Base-by-base conservation (phyloP, 1,140 invertebrate species). In the Monochamus saltuarius region DNA sequence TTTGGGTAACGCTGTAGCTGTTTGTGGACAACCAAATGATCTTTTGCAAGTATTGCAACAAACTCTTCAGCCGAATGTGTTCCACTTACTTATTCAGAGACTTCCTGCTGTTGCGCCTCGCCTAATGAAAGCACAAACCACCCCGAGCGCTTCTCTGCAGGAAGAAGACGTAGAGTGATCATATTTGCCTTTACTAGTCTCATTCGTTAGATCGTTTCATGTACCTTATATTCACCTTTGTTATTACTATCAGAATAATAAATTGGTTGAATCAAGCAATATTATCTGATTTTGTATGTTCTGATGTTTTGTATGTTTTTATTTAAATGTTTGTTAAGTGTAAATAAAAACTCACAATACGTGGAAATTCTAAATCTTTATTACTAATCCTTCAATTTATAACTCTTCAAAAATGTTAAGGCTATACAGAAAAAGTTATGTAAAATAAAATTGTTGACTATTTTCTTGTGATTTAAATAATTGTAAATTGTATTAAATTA, bases 11-110 rank as follows among this genome's bases (percentile, higher is more conserved):
- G 96, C 96, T 16, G 89, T 98, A 19, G 90, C 94, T n/a, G 91
- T 98, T 1, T 98, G 96, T 77, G 92, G 93, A 16, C 94, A 98
- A 75, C 94, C 95, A 0, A 88, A 94, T 66, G 92, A 97, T 72
- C 79, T 98, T 10, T 80, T 99, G 16, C 87, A 93, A 78, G 84
- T 86, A 17, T 61, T 76, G 11, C 75, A 77, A 61, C 92, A 95
- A 78, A 96, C 94, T 52, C 82, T 98, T 72, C 94, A 95, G 59
- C 90, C 93, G 35, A 88, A 92, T 74, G 89, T 95, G 70, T 98
- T 97, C 83, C 87, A 91, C 61, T 78, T 94, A 68, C 82, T 97
- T 9, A 79, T 97, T 49, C 86, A 94, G 72, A 86, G 90, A 77
- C 80, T 97, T 66, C 92, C 94, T 57, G 79, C 82, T 60, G 79